phyloP scores from a whole-genome alignment of 2,888 invertebrate genomes.

The Stenurella melanura region DNA sequence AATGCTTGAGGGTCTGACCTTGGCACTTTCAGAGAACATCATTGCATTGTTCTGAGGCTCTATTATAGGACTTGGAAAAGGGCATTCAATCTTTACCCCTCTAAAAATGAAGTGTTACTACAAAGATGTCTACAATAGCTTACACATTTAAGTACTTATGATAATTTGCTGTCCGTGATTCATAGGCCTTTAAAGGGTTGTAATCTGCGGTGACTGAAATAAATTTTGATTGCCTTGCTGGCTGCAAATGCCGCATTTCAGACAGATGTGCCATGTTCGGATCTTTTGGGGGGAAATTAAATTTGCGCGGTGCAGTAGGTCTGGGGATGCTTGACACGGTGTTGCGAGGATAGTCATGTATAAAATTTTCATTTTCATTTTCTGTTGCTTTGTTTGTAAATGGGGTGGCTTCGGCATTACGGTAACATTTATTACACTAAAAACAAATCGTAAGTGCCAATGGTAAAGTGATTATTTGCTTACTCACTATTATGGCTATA shows the following conservation, averaged over 20 bases:
- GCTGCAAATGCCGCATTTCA: conserved; percentile 53
- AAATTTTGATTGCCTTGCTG: conserved; percentile 48
- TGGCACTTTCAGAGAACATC: not conserved
- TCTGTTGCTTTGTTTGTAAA: conserved; percentile 38
- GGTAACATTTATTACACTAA: conserved; percentile 52
- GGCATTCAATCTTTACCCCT: not conserved
- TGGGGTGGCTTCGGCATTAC: conserved; percentile 41
- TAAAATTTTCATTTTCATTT: conserved; percentile 8
- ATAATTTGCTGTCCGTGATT: not conserved
- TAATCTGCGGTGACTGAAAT: conserved; percentile 20
- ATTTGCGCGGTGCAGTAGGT: conserved; percentile 43
- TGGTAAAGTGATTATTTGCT: not conserved
- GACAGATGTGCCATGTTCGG: conserved; percentile 32
- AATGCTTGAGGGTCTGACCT: not conserved
- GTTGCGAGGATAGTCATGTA: conserved; percentile 38
- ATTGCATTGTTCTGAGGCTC: not conserved
- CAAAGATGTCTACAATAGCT: not conserved
- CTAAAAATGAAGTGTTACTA: not conserved
- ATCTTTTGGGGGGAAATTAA: conserved; percentile 41
- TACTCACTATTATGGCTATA: conserved; percentile 56
- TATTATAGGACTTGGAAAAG: not conserved
- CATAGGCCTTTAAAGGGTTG: conserved; percentile 17
- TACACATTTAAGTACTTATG: not conserved
- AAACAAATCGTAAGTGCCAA: conserved; percentile 12
- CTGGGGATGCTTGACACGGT: conserved; percentile 45